These are phyloP conservation scores for Leptopilina syphax DNA, from an alignment of 2,888 invertebrate genomes.

Conservation along the genomic window DNA sequence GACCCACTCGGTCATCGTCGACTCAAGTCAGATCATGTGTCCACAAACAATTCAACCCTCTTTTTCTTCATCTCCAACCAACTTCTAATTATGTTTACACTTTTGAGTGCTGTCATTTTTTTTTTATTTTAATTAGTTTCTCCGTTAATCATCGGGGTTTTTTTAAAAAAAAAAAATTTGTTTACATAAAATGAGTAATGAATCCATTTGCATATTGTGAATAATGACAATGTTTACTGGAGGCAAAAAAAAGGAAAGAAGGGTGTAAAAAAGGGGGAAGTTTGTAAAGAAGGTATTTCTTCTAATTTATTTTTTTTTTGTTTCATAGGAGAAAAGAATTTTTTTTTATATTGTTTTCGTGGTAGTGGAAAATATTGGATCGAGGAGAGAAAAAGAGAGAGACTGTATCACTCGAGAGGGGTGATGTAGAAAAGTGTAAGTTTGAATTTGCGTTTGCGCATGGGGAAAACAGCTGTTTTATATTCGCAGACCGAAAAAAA, in stretches of 20 bases:
- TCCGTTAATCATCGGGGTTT: constrained; percentile 64
- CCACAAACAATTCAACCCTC: constrained; percentile 73
- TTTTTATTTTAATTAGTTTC: constrained; percentile 69
- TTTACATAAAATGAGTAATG: constrained; percentile 6
- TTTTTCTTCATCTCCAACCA: constrained; percentile 63
- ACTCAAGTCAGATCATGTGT: constrained; percentile 71
- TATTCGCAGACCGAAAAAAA: constrained; percentile 37
- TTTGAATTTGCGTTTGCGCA: constrained; percentile 62
- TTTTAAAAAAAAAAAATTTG: constrained; percentile 5
- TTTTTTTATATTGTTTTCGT: background rate
- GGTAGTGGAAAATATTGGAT: background rate
- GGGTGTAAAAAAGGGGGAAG: too few species aligned
- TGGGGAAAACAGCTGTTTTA: constrained; percentile 45
- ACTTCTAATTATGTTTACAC: constrained; percentile 75
- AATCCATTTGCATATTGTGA: too few species aligned
- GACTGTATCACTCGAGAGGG: background rate
- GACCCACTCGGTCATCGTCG: constrained; percentile 67
- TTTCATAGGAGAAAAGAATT: too few species aligned
- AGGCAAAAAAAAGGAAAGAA: too few species aligned
- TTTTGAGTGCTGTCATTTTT: constrained; percentile 70
- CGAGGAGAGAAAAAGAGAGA: constrained; percentile 4
- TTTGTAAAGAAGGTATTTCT: too few species aligned
- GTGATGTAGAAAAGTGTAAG: constrained; percentile 52
- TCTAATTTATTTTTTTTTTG: too few species aligned
- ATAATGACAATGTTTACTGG: too few species aligned